Percentiles rank a stretch among this genome's conserved stretches.
phyloP scores from a whole-genome alignment of 2,797 vertebrate genomes.

The Bradypus variegatus region DNA sequence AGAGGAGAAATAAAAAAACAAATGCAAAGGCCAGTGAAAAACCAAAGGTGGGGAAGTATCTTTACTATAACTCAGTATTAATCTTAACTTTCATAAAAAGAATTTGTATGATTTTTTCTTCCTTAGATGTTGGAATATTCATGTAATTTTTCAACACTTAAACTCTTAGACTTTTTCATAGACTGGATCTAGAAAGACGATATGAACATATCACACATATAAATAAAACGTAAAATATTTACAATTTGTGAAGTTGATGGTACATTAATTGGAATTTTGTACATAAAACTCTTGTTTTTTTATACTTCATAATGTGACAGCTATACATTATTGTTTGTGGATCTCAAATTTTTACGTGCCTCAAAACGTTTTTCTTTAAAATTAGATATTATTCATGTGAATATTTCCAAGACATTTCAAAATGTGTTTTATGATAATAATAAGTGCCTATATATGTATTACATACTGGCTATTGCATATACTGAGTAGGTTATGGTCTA shows the following conservation, averaged over 20 bases:
- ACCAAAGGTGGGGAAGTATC: neutral
- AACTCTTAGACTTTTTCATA: neutral
- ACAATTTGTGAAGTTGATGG: neutral
- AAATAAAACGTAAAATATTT: neutral
- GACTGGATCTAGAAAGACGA: neutral
- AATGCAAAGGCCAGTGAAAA: neutral
- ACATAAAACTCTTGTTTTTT: neutral
- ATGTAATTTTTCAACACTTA: neutral
- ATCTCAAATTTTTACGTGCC: neutral
- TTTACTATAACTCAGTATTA: neutral
- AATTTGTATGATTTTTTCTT: neutral
- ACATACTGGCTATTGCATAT: neutral
- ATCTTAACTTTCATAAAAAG: neutral
- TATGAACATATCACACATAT: neutral
- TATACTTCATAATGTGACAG: neutral
- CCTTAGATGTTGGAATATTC: neutral
- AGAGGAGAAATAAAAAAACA: neutral
- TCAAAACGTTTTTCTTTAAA: conserved; percentile 7
- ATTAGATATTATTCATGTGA: neutral
- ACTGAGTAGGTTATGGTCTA: neutral
- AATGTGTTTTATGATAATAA: neutral
- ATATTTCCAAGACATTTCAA: neutral
- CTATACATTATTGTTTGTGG: neutral
- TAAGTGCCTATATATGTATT: neutral
- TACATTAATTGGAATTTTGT: neutral